Evolutionary conservation across 1,140 invertebrate species (phyloP).

Genomic region (Drosophila nannoptera): DNA sequence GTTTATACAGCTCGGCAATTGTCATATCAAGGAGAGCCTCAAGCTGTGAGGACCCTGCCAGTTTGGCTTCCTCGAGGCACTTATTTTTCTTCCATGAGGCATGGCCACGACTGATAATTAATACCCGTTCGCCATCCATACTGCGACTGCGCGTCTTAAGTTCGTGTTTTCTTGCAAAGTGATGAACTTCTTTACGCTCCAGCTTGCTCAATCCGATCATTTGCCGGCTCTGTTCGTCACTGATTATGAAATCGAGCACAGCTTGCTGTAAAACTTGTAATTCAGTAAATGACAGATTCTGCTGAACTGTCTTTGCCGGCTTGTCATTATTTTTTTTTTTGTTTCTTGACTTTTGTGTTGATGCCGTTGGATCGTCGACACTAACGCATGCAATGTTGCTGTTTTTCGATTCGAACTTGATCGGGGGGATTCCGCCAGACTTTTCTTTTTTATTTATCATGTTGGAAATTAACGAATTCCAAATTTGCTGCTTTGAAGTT

Average conservation of each 20-base stretch:
- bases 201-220: slow-evolving; percentile 35
- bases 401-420: slow-evolving; percentile 7
- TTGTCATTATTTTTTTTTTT: slow-evolving; percentile 42
- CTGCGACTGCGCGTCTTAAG: slow-evolving; percentile 57
- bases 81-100: rapidly evolving
- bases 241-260: slow-evolving; percentile 45
- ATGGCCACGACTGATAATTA: slow-evolving; percentile 37
- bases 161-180: slow-evolving; percentile 44
- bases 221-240: slow-evolving; percentile 18
- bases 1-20: not conserved
- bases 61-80: not conserved
- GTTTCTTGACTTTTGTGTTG: slow-evolving; percentile 25
- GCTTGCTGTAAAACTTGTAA: slow-evolving; percentile 26
- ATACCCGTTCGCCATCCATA: slow-evolving; percentile 32
- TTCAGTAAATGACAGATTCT: slow-evolving; percentile 16
- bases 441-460: slow-evolving; percentile 4
- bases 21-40: not conserved
- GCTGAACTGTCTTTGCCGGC: not conserved
- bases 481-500: too few species aligned
- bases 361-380: not conserved
- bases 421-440: not conserved
- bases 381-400: not conserved
- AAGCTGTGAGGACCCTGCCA: not conserved
- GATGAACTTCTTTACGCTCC: slow-evolving; percentile 54
- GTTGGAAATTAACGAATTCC: not conserved